Percentiles rank a stretch among this genome's conserved stretches.
Conservation (phyloP, 2,113 vertebrate genomes). For the Mixornis gularis region DNA sequence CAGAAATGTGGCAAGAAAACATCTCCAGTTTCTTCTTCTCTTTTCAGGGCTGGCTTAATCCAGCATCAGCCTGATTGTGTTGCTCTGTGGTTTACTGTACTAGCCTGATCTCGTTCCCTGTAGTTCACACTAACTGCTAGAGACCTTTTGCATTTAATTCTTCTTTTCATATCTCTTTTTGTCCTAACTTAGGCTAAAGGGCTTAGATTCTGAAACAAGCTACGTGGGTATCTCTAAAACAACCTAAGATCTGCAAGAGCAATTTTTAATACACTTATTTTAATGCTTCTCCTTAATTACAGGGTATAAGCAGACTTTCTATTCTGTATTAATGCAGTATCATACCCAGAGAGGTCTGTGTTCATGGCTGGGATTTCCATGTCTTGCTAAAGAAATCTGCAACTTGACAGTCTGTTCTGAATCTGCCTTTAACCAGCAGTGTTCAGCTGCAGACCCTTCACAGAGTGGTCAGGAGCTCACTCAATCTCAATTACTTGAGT, state of each 20-base stretch:
- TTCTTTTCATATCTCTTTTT: neutral
- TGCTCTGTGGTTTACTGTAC: neutral
- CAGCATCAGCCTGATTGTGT: neutral
- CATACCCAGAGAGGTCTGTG: neutral
- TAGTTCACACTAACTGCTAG: neutral
- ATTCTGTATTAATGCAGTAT: neutral
- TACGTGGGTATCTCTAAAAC: neutral
- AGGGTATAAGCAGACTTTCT: neutral
- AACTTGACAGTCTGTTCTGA: neutral
- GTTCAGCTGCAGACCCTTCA: neutral
- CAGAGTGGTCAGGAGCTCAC: neutral
- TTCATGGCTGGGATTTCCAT: neutral
- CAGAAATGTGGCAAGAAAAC: neutral
- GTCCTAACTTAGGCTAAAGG: neutral
- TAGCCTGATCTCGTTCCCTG: neutral
- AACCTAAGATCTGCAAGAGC: neutral
- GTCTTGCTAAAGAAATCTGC: neutral
- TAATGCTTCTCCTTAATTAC: neutral
- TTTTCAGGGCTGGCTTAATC: neutral
- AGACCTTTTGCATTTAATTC: neutral
- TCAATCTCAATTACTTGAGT: neutral
- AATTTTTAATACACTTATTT: neutral
- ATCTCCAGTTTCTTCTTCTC: neutral
- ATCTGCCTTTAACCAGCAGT: neutral
- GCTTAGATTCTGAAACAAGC: neutral